phyloP scores from a whole-genome alignment of 2,888 invertebrate genomes.

The Exephanes ischioxanthus region DNA sequence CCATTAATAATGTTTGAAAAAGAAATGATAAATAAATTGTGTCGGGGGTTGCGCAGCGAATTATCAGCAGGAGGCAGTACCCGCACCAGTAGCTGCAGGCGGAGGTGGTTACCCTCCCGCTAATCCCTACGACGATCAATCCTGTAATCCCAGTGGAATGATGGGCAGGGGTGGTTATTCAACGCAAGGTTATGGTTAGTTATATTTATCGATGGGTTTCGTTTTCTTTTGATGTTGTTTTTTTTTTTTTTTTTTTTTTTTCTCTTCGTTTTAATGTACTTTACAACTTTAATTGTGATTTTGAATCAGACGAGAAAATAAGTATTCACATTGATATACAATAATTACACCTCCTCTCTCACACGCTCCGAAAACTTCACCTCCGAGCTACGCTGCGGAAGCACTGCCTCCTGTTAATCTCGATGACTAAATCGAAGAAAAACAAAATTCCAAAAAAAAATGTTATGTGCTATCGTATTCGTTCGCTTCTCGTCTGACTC shows the following conservation, averaged over 20 bases:
- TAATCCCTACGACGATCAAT: slow-evolving; percentile 80
- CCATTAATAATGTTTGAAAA: slow-evolving; percentile 23
- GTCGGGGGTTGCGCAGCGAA: slow-evolving; percentile 74
- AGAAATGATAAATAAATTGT: slow-evolving; percentile 55
- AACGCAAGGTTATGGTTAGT: slow-evolving; percentile 82
- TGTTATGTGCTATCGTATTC: slow-evolving; percentile 5
- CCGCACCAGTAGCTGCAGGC: slow-evolving; percentile 76
- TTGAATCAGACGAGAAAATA: slow-evolving; percentile 74
- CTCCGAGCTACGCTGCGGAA: slow-evolving; percentile 65
- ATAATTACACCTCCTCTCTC: not conserved
- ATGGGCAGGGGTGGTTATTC: slow-evolving; percentile 80
- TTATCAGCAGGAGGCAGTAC: slow-evolving; percentile 82
- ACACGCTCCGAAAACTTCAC: not conserved
- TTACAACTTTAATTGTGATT: slow-evolving; percentile 57
- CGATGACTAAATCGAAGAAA: slow-evolving; percentile 19
- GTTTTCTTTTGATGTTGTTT: slow-evolving; percentile 26
- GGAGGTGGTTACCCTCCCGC: slow-evolving; percentile 79
- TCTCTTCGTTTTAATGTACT: slow-evolving; percentile 59
- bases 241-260: too few species aligned
- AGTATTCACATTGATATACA: slow-evolving; percentile 27
- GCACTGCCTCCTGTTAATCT: slow-evolving; percentile 77
- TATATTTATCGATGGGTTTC: slow-evolving; percentile 59
- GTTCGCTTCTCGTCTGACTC: slow-evolving; percentile 74
- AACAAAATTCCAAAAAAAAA: not conserved
- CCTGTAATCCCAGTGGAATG: slow-evolving; percentile 79